Evolutionary conservation across 2,888 invertebrate genomes (phyloP).

Genomic region (Bugula neritina): DNA sequence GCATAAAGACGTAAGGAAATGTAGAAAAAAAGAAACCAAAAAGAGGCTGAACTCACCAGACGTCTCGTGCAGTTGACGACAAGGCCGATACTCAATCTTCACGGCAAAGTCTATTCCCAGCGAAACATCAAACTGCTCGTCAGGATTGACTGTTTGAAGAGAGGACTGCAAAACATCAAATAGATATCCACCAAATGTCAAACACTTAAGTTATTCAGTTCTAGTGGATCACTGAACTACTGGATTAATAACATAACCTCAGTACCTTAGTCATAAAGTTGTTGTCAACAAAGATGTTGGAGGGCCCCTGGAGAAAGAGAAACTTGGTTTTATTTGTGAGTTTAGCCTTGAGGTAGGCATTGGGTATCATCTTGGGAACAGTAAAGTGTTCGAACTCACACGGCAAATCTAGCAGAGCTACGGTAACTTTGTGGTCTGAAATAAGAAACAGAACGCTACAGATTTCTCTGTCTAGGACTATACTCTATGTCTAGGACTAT

Average conservation of each 20-base stretch:
- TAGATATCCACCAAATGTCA: no score
- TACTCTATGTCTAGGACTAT: no score
- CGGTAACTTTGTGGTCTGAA: conserved; percentile 36
- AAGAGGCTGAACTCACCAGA: conserved; percentile 43
- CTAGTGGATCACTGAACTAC: no score
- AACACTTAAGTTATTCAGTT: no score
- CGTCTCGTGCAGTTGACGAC: conserved; percentile 47
- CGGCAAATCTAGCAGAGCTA: conserved; percentile 49
- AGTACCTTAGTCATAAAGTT: conserved; percentile 52
- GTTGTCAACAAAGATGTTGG: conserved; percentile 54
- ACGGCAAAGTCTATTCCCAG: conserved; percentile 54
- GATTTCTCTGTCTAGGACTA: not conserved
- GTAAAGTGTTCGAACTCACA: conserved; percentile 51
- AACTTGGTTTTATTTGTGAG: conserved; percentile 50
- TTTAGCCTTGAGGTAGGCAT: conserved; percentile 52
- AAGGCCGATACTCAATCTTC: conserved; percentile 50
- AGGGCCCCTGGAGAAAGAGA: conserved; percentile 51
- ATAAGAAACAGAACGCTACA: not conserved
- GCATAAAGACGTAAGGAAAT: no score
- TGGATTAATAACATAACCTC: not conserved
- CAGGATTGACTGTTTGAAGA: conserved; percentile 48
- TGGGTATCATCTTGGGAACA: conserved; percentile 48
- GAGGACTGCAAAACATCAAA: conserved; percentile 35
- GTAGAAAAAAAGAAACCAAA: no score
- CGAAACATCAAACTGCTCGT: conserved; percentile 53